phyloP scores from a whole-genome alignment of 2,113 vertebrate species.

The Cavia aperea region DNA sequence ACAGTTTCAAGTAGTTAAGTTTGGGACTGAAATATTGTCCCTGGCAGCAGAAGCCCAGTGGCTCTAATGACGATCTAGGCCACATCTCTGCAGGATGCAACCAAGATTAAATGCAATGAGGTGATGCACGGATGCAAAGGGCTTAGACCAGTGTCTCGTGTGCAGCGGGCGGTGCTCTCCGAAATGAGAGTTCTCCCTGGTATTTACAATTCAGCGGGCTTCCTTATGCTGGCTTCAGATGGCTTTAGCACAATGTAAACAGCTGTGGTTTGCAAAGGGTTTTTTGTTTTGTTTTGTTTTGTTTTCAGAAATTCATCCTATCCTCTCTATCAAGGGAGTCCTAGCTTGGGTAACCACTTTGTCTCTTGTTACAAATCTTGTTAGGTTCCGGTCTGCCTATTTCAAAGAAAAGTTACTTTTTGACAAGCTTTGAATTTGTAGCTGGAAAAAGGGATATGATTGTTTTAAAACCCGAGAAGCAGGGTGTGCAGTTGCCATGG shows the following conservation, averaged over 20 bases:
- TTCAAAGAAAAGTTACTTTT: slow-evolving; percentile 53
- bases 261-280: background rate
- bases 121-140: background rate
- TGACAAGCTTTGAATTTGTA: slow-evolving; percentile 14
- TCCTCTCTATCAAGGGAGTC: background rate
- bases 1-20: background rate
- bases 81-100: slow-evolving; percentile 24
- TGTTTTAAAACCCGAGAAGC: slow-evolving; percentile 9
- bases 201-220: background rate
- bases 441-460: slow-evolving; percentile 21
- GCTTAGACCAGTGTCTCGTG: background rate
- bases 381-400: background rate
- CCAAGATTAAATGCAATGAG: background rate
- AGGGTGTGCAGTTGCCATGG: slow-evolving; percentile 47
- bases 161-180: background rate
- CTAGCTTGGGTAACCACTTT: background rate
- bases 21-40: background rate
- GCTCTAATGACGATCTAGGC: background rate
- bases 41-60: background rate
- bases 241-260: background rate
- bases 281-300: background rate
- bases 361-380: slow-evolving; percentile 8
- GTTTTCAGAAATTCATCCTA: background rate
- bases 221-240: slow-evolving; percentile 10
- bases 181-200: background rate